Conservation (phyloP, 2,888 invertebrate species). For the Pyrrhosoma nymphula region DNA sequence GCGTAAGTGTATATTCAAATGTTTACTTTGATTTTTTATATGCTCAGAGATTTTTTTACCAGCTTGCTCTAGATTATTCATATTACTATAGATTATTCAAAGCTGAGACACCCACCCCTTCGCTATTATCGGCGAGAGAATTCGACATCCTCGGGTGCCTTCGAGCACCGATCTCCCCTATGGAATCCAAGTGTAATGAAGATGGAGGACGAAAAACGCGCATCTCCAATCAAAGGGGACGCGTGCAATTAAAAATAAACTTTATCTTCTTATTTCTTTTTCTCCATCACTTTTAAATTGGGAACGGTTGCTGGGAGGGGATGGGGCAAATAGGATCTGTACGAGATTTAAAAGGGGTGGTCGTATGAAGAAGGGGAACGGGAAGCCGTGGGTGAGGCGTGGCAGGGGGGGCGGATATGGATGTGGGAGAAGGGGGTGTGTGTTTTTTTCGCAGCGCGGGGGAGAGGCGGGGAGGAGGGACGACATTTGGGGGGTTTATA, state of each 20-base stretch:
- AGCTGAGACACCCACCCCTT: no score
- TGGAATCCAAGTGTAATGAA: background rate
- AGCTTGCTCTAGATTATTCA: no score
- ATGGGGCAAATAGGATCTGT: background rate
- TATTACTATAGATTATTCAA: no score
- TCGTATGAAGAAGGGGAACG: background rate
- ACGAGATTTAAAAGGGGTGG: background rate
- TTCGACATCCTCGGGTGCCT: background rate
- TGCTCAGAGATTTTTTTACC: no score
- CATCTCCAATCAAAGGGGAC: background rate
- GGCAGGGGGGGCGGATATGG: background rate
- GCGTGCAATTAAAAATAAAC: background rate
- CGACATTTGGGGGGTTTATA: background rate
- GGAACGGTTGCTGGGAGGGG: background rate
- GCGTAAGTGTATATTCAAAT: no score
- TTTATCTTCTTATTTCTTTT: background rate
- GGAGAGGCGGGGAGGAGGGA: background rate
- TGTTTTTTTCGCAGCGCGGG: background rate
- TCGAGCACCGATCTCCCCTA: background rate
- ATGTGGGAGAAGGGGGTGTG: background rate
- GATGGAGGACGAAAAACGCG: background rate
- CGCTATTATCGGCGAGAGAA: no score
- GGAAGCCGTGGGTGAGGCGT: no score
- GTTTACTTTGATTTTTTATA: no score
- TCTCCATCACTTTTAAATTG: background rate